Base-by-base conservation (phyloP, 2,888 invertebrate species). In the Pediacus dermestoides region DNA sequence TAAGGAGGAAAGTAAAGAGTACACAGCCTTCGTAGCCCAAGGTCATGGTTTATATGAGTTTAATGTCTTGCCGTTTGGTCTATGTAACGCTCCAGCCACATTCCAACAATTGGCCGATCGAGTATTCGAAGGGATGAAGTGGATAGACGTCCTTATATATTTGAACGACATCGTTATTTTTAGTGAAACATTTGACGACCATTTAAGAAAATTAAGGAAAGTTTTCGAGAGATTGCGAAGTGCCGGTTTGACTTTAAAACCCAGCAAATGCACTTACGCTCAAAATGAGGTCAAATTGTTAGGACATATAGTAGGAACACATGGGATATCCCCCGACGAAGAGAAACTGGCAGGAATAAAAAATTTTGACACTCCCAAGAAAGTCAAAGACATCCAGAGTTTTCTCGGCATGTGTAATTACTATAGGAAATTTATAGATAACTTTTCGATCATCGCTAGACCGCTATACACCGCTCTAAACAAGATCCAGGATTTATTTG, bases 141-240 rank as follows among this genome's bases (percentile, higher is more conserved):
- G 47, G 44, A 46, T 39, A 30, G 42, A 49, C n/a, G 31, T 52
- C 4, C 22, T 48, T n/a, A 39, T 46, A 10, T 53, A 52, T 14
- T 13, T 54, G 12, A 54, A 54, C 21, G 54, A 55, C 32, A 42
- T 56, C 4, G 39, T 54, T 13, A 34, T 48, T 11, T 43, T 52
- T 16, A 41, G 43, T 2, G 35, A 36, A 30, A 48, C 48, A 2
- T 34, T 47, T 16, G 39, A 46, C 3, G 44, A 50, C 30, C 41
- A 50, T 22, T 13, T 54, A 9, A 9, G 14, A n/a, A 38, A 39
- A 26, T 37, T 48, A 18, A 27, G 34, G n/a, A 28, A 42, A 18
- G 46, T 47, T 4, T 53, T 52, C 9, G 18, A 40, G 2, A 9
- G 46, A 14, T 25, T 52, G 3, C 28, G 39, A 14, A 12, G 25